Evolutionary conservation across 1,140 invertebrate genomes (phyloP), one percentile per base, ranked within the genome.

Genomic region (Scaptomyza graminum): DNA sequence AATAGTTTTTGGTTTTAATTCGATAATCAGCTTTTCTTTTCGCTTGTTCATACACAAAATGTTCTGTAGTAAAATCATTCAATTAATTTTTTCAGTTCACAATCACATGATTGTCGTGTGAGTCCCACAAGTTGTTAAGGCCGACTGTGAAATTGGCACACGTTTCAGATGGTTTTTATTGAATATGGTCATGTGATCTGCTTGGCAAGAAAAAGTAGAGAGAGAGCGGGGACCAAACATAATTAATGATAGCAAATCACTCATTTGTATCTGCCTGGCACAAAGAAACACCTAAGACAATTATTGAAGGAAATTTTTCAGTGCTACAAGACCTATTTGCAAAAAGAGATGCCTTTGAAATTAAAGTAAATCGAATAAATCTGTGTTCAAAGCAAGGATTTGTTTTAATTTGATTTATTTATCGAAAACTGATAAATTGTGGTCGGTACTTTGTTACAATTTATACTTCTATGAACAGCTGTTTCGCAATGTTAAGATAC

Each of bases 101-200:
- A 46, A 12, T 16, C 43, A 13, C 2, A 18, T 2, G 11, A 55
- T 8, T 47, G 22, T 16, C 12, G 55, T 7, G 15, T 13, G 34
- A 47, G n/a, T 15, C 54, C 51, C 5, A 8, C 39, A 37, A 66
- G 50, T 31, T 59, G 16, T 50, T 16, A 9, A 11, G 8, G n/a
- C 12, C 31, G 49, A 52, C 62, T 71, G 39, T 39, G 47, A 39
- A 66, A 31, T 13, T 12, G 31, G 31, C 39, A 12, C 12, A 9
- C 62, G 47, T 57, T 52, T 59, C 22, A 39, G 15, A 12, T 57
- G 52, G 63, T 15, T 49, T 72, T 47, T 67, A 65, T 47, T 64
- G 60, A 18, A 31, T 37, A 11, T 22, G 7, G 12, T 73, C 69
- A 67, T 66, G 69, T 73, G 69, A 73, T 72, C 55, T 49, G 13